A percentile compares a stretch with the other conserved stretches of the same genome.
These are phyloP conservation scores for Notodonta ziczac DNA, from an alignment of 2,888 invertebrate species.

Conservation along the genomic window DNA sequence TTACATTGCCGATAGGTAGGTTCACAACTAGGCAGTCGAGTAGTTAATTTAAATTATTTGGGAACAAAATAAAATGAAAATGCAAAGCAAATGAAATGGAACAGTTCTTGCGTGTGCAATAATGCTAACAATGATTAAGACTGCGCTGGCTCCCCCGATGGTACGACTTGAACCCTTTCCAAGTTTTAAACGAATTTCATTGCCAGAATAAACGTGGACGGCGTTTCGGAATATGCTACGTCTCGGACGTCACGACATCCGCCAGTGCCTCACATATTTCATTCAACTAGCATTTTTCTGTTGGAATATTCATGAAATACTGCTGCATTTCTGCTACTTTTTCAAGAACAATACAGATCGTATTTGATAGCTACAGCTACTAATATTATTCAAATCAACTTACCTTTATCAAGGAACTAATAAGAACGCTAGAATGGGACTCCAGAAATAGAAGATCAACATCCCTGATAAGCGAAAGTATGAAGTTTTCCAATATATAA, in stretches of 20 bases:
- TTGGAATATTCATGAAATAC: constrained; percentile 48
- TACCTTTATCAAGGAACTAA: not conserved
- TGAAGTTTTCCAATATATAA: constrained; percentile 68
- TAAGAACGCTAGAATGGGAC: not conserved
- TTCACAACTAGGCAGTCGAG: too few relatives aligned
- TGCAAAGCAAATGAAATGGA: constrained; percentile 27
- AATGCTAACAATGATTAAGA: constrained; percentile 67
- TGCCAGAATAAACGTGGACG: constrained; percentile 63
- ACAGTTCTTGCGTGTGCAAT: constrained; percentile 45
- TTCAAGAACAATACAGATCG: not conserved
- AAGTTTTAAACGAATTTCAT: constrained; percentile 76
- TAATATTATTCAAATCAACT: too few relatives aligned
- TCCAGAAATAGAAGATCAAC: constrained; percentile 24
- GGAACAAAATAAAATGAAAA: not conserved
- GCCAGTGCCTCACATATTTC: constrained; percentile 53
- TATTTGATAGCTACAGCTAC: too few relatives aligned
- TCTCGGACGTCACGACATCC: constrained; percentile 55
- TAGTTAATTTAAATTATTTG: too few relatives aligned
- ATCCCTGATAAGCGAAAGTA: constrained; percentile 51
- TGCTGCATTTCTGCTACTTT: too few relatives aligned
- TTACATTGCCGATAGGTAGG: too few relatives aligned
- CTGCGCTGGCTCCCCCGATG: constrained; percentile 52
- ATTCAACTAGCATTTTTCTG: constrained; percentile 53
- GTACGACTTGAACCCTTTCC: constrained; percentile 66
- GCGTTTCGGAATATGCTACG: constrained; percentile 49